Conservation (phyloP, 2,797 vertebrate genomes). For the Dendrocincla fuliginosa region DNA sequence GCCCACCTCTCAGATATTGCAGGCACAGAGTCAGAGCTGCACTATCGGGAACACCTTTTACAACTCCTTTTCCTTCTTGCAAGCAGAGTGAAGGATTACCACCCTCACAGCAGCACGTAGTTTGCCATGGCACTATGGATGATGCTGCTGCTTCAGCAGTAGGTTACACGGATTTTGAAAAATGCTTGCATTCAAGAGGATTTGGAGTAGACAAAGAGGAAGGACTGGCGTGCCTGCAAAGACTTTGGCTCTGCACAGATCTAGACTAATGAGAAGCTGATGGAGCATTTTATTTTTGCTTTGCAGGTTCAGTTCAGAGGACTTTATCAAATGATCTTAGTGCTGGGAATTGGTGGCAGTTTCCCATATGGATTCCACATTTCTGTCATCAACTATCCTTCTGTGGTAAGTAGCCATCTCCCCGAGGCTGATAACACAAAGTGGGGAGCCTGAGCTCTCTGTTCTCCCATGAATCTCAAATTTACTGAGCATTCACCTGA, state of each 20-base stretch:
- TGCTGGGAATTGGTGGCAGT: slow-evolving; percentile 83
- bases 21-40: not conserved
- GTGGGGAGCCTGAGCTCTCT: not conserved
- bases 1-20: not conserved
- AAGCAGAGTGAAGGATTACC: not conserved
- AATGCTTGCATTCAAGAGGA: not conserved
- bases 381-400: slow-evolving; percentile 85
- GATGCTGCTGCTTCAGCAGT: not conserved
- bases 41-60: fast-evolving
- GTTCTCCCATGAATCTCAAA: not conserved
- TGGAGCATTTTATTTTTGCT: not conserved
- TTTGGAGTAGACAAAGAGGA: not conserved
- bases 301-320: slow-evolving; percentile 76
- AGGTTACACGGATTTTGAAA: not conserved
- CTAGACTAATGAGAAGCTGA: not conserved
- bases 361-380: slow-evolving; percentile 86
- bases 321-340: slow-evolving; percentile 78
- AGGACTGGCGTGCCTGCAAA: not conserved
- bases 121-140: not conserved
- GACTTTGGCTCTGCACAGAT: not conserved
- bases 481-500: not conserved
- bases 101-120: not conserved
- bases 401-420: slow-evolving; percentile 74
- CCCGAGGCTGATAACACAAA: not conserved
- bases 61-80: not conserved